phyloP scores from a whole-genome alignment of 2,888 invertebrate genomes.

The Baccha elongata region DNA sequence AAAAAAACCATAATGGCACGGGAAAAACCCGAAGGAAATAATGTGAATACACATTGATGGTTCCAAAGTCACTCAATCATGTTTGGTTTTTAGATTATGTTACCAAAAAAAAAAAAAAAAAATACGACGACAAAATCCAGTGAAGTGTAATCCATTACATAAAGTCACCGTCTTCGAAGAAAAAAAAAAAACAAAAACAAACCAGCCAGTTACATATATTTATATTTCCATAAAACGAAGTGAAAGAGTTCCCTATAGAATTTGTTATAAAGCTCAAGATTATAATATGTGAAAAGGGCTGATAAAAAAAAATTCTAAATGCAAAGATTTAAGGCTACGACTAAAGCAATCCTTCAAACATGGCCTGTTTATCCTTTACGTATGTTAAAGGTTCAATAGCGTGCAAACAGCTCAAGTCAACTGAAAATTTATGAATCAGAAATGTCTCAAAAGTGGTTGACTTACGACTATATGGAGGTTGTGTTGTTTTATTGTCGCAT shows the following conservation, averaged over 20 bases:
- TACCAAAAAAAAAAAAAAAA: background rate
- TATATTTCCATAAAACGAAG: slow-evolving; percentile 12
- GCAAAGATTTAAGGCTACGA: slow-evolving; percentile 18
- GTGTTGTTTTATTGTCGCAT: background rate
- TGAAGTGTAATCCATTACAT: slow-evolving; percentile 26
- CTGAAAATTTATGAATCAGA: slow-evolving; percentile 64
- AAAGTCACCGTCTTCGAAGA: slow-evolving; percentile 24
- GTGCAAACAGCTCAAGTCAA: slow-evolving; percentile 38
- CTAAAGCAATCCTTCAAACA: slow-evolving; percentile 17
- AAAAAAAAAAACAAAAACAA: background rate
- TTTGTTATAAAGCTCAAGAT: slow-evolving; percentile 17
- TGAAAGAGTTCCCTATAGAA: slow-evolving; percentile 16
- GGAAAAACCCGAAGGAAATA: background rate
- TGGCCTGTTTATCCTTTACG: slow-evolving; percentile 1
- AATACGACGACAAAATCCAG: slow-evolving; percentile 27
- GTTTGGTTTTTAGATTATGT: slow-evolving; percentile 15
- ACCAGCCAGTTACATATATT: background rate
- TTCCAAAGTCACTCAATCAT: slow-evolving; percentile 35
- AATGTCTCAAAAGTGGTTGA: slow-evolving; percentile 60
- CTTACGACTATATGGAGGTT: slow-evolving; percentile 11
- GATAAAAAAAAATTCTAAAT: slow-evolving; percentile 8
- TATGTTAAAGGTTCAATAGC: slow-evolving; percentile 21
- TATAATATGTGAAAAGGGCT: slow-evolving; percentile 13
- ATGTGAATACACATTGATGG: slow-evolving; percentile 25
- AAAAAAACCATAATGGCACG: background rate